These are phyloP conservation scores for Passerina amoena DNA, from an alignment of 2,113 vertebrate species.

Conservation along the genomic window DNA sequence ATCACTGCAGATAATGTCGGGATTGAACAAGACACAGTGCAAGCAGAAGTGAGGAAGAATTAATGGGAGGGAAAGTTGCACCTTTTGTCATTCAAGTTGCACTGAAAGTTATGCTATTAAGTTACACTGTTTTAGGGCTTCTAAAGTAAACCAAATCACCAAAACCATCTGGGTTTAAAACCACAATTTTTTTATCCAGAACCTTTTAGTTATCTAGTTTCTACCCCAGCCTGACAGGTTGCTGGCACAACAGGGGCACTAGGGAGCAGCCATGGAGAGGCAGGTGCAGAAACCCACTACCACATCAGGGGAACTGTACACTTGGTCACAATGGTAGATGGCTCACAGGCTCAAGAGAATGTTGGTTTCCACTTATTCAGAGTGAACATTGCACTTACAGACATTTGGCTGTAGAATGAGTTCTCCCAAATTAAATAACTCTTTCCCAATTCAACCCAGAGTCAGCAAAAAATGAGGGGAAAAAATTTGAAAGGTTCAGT, in stretches of 20 bases:
- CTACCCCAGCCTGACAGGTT: background rate
- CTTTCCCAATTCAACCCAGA: background rate
- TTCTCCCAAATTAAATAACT: background rate
- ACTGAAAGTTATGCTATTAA: background rate
- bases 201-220: background rate
- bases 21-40: background rate
- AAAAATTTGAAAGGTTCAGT: background rate
- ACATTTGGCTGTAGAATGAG: background rate
- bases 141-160: background rate
- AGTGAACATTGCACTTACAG: background rate
- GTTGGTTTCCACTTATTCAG: background rate
- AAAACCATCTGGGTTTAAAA: background rate
- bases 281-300: background rate
- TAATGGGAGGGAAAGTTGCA: background rate
- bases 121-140: background rate
- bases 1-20: background rate
- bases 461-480: background rate
- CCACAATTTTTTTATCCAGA: background rate
- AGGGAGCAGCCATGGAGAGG: background rate
- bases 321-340: background rate
- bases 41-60: background rate
- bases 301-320: background rate
- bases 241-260: background rate
- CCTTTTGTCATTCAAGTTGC: background rate
- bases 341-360: background rate